Conservation (phyloP, 2,797 vertebrate species). For the Typhlichthys eigenmanni region DNA sequence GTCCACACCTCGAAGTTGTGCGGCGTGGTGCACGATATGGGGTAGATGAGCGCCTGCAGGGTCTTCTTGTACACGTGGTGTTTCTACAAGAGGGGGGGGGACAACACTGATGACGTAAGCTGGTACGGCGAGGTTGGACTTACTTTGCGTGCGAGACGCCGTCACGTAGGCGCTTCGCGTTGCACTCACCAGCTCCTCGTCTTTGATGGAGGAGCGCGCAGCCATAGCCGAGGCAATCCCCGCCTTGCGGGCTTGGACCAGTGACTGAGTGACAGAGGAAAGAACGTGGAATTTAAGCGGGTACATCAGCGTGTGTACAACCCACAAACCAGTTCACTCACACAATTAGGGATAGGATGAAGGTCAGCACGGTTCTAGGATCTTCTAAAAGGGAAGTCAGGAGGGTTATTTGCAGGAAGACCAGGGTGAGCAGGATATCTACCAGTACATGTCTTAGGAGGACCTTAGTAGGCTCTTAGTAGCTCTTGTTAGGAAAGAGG, state of each 20-base stretch:
- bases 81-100: constrained; percentile 78
- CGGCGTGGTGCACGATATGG: constrained; percentile 96
- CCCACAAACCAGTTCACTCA: constrained; percentile 41
- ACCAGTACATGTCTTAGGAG: no score
- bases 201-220: constrained; percentile 94
- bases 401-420: constrained; percentile 1
- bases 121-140: no score
- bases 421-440: constrained; percentile 3
- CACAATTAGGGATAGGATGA: constrained; percentile 14
- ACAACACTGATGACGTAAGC: not conserved
- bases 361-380: constrained; percentile 25
- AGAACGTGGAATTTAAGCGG: constrained; percentile 18
- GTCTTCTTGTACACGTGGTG: constrained; percentile 98
- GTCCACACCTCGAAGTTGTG: constrained; percentile 98
- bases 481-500: constrained; percentile 22
- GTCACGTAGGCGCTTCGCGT: not conserved
- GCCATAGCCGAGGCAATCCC: constrained; percentile 96
- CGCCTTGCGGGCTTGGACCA: constrained; percentile 96
- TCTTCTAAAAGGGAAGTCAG: not conserved
- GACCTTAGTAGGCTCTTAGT: no score
- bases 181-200: constrained; percentile 93
- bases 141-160: not conserved
- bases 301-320: constrained; percentile 23
- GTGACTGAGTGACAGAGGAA: constrained; percentile 77
- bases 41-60: constrained; percentile 97